Conservation (phyloP, 2,797 vertebrate species). For the Manis javanica region DNA sequence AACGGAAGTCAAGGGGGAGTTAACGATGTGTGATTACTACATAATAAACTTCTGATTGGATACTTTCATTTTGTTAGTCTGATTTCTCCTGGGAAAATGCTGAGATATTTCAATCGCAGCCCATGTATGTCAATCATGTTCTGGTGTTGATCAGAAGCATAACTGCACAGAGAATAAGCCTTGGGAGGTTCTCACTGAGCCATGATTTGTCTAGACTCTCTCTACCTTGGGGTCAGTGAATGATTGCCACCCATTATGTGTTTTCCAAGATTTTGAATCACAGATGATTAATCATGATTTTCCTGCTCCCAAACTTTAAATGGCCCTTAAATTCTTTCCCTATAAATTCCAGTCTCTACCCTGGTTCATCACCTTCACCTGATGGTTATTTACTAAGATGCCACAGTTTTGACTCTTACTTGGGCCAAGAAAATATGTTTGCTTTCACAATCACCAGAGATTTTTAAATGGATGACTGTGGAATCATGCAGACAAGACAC, state of each 20-base stretch:
- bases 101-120: neutral
- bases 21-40: conserved; percentile 75
- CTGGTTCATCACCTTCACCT: neutral
- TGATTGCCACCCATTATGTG: neutral
- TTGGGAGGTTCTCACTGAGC: neutral
- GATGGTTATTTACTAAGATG: neutral
- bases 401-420: neutral
- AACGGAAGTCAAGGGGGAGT: conserved; percentile 71
- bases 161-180: neutral
- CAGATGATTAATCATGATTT: neutral
- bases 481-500: neutral
- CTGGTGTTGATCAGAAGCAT: neutral
- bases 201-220: neutral
- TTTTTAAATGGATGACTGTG: neutral
- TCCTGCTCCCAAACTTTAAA: neutral
- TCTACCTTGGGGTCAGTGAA: neutral
- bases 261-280: conserved; percentile 18
- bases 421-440: neutral
- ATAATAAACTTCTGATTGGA: conserved; percentile 86
- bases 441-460: neutral
- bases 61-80: conserved; percentile 77
- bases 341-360: neutral
- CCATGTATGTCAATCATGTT: neutral
- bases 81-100: conserved; percentile 60
- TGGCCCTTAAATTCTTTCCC: neutral